A percentile compares a stretch with the other conserved stretches of the same genome.
These are phyloP conservation scores for Ypsolopha sequella DNA, from an alignment of 2,888 invertebrate genomes.

Conservation along the genomic window DNA sequence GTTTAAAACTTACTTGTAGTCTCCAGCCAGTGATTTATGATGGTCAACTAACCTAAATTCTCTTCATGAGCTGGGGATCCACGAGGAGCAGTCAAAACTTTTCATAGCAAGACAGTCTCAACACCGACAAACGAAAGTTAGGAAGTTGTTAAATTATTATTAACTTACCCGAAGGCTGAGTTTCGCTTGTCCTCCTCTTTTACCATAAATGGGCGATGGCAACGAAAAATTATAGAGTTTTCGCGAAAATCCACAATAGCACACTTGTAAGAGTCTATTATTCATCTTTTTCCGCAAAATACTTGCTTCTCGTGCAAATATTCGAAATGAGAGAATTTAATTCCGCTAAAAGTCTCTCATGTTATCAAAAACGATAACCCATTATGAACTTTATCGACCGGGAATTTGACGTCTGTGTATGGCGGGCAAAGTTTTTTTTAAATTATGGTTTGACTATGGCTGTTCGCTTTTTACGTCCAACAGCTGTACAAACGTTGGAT, in stretches of 20 bases:
- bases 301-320: constrained; percentile 9
- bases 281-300: constrained; percentile 32
- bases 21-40: neutral
- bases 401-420: neutral
- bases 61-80: neutral
- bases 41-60: neutral
- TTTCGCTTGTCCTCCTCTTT: constrained; percentile 30
- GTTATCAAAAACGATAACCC: constrained; percentile 57
- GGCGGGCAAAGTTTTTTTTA: constrained; percentile 1
- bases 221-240: constrained; percentile 21
- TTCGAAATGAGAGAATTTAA: constrained; percentile 17
- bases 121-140: constrained; percentile 5
- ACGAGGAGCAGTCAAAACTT: neutral
- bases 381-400: constrained; percentile 46
- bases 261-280: constrained; percentile 28
- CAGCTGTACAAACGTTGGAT: too few species aligned
- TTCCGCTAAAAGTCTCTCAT: constrained; percentile 25
- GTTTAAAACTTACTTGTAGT: too few species aligned
- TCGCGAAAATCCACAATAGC: constrained; percentile 25
- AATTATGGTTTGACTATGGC: neutral
- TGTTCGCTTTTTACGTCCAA: neutral
- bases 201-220: constrained; percentile 15
- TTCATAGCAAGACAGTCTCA: neutral
- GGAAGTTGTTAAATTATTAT: neutral
- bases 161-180: constrained; percentile 39